Evolutionary conservation across 2,113 vertebrate species (phyloP).

Genomic region (Dasyornis broadbenti): DNA sequence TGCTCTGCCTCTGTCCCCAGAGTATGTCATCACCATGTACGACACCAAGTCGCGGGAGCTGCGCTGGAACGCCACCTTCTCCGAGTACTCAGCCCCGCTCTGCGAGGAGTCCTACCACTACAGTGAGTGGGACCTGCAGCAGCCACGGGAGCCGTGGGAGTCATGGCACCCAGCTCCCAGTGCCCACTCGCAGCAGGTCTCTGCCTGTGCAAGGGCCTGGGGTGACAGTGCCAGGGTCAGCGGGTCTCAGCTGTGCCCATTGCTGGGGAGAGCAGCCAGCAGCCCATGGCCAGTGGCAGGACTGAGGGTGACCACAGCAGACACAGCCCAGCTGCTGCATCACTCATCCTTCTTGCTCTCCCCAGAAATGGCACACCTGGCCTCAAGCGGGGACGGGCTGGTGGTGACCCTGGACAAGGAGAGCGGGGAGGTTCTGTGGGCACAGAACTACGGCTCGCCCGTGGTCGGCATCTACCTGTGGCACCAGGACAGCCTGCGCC

Average conservation of each 20-base stretch:
- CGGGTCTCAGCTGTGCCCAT: rapidly evolving
- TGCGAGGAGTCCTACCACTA: conserved; percentile 80
- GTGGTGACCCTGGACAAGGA: conserved; percentile 90
- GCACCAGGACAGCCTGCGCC: conserved; percentile 85
- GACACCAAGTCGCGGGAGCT: conserved; percentile 88
- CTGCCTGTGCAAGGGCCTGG: neutral
- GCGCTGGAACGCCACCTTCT: conserved; percentile 92
- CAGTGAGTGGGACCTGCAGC: conserved; percentile 72
- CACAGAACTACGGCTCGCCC: conserved; percentile 88
- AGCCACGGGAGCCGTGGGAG: rapidly evolving
- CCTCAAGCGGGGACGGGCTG: conserved; percentile 88
- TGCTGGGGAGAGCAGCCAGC: neutral
- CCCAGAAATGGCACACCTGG: conserved; percentile 88
- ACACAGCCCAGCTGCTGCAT: neutral
- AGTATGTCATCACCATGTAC: conserved; percentile 94
- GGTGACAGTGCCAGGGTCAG: neutral
- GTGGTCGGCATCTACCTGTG: conserved; percentile 89
- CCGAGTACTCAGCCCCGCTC: conserved; percentile 84
- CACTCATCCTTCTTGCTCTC: neutral
- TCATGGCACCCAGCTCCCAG: neutral
- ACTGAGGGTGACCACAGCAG: neutral
- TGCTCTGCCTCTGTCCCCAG: conserved; percentile 59
- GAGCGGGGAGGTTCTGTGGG: conserved; percentile 89
- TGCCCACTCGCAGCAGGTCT: rapidly evolving
- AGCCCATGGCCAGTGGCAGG: rapidly evolving